These are phyloP conservation scores for Austrolebias charrua DNA, from an alignment of 2,797 vertebrate genomes.

Conservation along the genomic window DNA sequence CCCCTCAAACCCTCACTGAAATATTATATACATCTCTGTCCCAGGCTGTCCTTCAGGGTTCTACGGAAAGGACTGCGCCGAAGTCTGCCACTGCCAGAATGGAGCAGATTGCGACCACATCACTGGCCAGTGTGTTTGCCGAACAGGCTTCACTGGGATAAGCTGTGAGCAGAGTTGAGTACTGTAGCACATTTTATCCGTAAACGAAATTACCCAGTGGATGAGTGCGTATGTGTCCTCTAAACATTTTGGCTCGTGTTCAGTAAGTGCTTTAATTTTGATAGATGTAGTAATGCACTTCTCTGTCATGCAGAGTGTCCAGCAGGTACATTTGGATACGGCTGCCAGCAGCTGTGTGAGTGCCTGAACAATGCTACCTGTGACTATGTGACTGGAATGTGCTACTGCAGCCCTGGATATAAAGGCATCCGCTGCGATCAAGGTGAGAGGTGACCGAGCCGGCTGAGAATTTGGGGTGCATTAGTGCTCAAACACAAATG, in stretches of 20 bases:
- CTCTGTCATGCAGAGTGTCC: conserved; percentile 86
- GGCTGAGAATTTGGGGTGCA: conserved; percentile 15
- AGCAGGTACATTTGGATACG: conserved; percentile 92
- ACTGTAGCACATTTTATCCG: conserved; percentile 56
- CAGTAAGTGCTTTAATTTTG: conserved; percentile 65
- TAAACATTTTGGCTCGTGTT: conserved; percentile 60
- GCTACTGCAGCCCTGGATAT: conserved; percentile 95
- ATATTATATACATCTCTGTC: conserved; percentile 47
- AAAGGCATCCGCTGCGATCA: conserved; percentile 98
- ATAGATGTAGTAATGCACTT: conserved; percentile 63
- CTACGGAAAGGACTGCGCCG: conserved; percentile 91
- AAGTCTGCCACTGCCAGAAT: conserved; percentile 96
- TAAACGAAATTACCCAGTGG: conserved; percentile 48
- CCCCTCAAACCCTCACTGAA: conserved; percentile 17
- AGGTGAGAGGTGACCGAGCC: conserved; percentile 77
- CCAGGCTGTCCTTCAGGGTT: conserved; percentile 96
- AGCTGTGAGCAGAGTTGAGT: conserved; percentile 98
- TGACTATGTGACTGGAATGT: conserved; percentile 96
- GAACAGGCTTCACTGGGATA: conserved; percentile 93
- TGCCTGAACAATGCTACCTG: conserved; percentile 97
- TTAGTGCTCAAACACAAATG: conserved; percentile 28
- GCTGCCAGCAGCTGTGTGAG: conserved; percentile 95
- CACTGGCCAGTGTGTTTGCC: conserved; percentile 91
- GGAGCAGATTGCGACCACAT: conserved; percentile 96
- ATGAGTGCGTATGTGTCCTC: conserved; percentile 44